Evolutionary conservation across 2,113 vertebrate species (phyloP).

Genomic region (Monopterus albus): DNA sequence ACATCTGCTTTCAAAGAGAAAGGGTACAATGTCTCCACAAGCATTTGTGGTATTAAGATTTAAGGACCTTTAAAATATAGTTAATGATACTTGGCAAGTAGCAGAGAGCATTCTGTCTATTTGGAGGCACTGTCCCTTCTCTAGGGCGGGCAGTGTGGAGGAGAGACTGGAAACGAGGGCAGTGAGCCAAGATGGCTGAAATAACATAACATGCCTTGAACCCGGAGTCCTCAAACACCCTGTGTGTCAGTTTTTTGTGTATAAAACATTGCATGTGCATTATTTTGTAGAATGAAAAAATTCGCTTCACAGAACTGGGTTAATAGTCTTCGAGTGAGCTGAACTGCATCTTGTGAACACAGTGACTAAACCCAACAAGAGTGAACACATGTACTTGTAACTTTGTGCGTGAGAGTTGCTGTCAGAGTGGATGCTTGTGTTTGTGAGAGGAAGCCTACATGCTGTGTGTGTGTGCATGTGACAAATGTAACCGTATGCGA

Average conservation of each 20-base stretch:
- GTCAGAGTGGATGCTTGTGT: slow-evolving; percentile 24
- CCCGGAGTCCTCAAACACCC: slow-evolving; percentile 24
- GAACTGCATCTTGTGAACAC: slow-evolving; percentile 53
- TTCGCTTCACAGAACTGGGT: not conserved
- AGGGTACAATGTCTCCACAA: slow-evolving; percentile 25
- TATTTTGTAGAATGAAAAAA: not conserved
- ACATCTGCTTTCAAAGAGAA: slow-evolving; percentile 22
- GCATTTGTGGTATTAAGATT: slow-evolving; percentile 36
- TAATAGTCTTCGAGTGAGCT: slow-evolving; percentile 13
- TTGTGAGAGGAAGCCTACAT: not conserved
- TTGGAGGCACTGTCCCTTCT: slow-evolving; percentile 45
- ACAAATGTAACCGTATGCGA: slow-evolving; percentile 10
- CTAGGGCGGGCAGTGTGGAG: slow-evolving; percentile 14
- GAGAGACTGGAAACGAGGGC: slow-evolving; percentile 51
- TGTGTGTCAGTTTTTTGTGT: slow-evolving; percentile 1
- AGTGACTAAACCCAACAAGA: slow-evolving; percentile 50
- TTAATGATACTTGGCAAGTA: slow-evolving; percentile 48
- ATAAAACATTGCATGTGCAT: slow-evolving; percentile 11
- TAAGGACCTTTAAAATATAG: slow-evolving; percentile 40
- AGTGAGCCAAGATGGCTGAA: slow-evolving; percentile 57
- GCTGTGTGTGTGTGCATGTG: slow-evolving; percentile 22
- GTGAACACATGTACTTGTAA: slow-evolving; percentile 48
- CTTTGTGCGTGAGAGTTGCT: slow-evolving; percentile 40
- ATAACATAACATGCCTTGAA: slow-evolving; percentile 40
- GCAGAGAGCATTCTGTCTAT: slow-evolving; percentile 47